Base-by-base conservation (phyloP, 2,888 invertebrate species). In the Andrena trimmerana region DNA sequence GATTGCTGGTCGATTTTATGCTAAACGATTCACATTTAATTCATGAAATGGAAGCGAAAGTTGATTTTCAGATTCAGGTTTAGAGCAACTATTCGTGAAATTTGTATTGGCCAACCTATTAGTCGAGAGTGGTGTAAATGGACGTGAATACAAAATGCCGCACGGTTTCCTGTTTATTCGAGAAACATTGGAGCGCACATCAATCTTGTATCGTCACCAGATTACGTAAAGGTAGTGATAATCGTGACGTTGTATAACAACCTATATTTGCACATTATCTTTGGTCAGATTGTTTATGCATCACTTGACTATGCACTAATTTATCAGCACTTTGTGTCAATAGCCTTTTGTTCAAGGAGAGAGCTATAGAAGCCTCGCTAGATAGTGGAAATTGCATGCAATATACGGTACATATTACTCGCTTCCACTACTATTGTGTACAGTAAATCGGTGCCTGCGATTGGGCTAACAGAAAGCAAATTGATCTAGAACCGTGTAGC, bases 281-380 rank as follows among this genome's bases (percentile, higher is more conserved):
- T 63, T n/a, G 24, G 6, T 24, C 31, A 71, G 62, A 74, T 69
- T 72, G 73, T 62, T 67, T 74, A 72, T 63, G 83, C 63, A 7
- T 48, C 52, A 74, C 79, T 85, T 75, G 54, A 59, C 76, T 79
- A 27, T 63, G 63, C 33, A 66, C 54, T 67, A 69, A 59, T 85
- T 78, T 68, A 75, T 73, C 69, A 70, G 63, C 16, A 52, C 31
- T 50, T 62, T 48, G 65, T 68, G 67, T 68, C 84, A 83, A 69
- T 70, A 66, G 62, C 50, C 78, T 70, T 70, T 59, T 62, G 78
- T 73, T 67, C 59, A 68, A 36, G 52, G 48, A 72, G 54, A 36
- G 67, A 59, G 36, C 60, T 63, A 72, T 62, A 66, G 66, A 10
- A 69, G 62, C n/a, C 48, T 57, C 59, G 50, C 10, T 59, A 42